Conservation (phyloP, 2,888 invertebrate species). For the Zygaena filipendulae region DNA sequence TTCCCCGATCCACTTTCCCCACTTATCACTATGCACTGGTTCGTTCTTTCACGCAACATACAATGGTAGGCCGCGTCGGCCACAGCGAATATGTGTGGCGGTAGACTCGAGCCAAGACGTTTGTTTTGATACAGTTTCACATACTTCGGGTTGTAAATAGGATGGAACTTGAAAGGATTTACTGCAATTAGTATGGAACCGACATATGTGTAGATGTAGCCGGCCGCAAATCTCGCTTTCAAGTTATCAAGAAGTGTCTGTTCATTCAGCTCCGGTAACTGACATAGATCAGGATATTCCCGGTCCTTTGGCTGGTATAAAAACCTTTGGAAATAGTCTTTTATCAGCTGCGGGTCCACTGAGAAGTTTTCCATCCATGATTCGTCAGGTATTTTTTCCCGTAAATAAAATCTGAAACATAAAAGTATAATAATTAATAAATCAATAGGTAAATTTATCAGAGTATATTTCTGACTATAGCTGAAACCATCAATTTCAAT, state of each 20-base stretch:
- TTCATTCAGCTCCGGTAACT: conserved; percentile 94
- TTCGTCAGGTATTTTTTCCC: conserved; percentile 86
- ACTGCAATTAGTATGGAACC: conserved; percentile 96
- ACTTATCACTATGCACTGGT: conserved; percentile 94
- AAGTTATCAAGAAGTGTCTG: conserved; percentile 92
- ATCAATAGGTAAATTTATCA: no score
- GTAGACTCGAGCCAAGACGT: conserved; percentile 88
- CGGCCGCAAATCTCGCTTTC: conserved; percentile 86
- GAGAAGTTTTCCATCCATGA: conserved; percentile 90
- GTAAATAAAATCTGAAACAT: conserved; percentile 81
- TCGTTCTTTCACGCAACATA: conserved; percentile 90
- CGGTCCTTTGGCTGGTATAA: conserved; percentile 92
- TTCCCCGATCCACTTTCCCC: conserved; percentile 97
- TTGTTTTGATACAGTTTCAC: conserved; percentile 95
- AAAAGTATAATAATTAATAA: conserved; percentile 13
- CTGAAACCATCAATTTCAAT: no score
- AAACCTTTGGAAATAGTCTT: conserved; percentile 92
- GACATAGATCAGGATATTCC: conserved; percentile 96
- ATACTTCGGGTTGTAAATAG: conserved; percentile 98
- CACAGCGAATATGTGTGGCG: conserved; percentile 97
- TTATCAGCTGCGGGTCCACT: conserved; percentile 90
- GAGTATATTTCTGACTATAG: no score
- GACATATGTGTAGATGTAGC: conserved; percentile 96
- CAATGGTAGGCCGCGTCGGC: conserved; percentile 94
- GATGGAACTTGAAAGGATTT: conserved; percentile 94